Conservation (phyloP, 2,113 vertebrate species). For the Apistogramma diplotaenia region DNA sequence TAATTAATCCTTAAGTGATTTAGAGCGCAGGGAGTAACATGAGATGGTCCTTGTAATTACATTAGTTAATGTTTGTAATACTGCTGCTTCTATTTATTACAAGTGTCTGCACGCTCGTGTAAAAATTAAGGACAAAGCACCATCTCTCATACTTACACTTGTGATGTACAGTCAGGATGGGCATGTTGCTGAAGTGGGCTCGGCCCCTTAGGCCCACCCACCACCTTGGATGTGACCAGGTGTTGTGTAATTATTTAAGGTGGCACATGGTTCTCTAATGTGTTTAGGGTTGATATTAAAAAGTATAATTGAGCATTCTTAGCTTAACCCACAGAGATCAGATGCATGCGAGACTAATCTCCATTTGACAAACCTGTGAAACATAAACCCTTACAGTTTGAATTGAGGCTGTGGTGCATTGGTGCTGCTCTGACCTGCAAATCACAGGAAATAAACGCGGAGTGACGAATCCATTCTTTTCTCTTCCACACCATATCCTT, state of each 20-base stretch:
- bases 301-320: not conserved
- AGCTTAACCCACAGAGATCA: not conserved
- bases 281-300: constrained; percentile 7
- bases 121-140: no score
- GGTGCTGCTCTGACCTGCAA: constrained; percentile 41
- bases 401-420: constrained; percentile 72
- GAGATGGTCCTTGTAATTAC: no score
- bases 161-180: no score
- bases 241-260: constrained; percentile 33
- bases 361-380: not conserved
- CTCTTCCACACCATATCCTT: constrained; percentile 28
- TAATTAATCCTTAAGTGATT: not conserved
- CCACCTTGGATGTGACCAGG: no score
- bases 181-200: no score
- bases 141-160: no score
- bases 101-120: no score
- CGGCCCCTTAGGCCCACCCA: no score
- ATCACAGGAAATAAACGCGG: constrained; percentile 54
- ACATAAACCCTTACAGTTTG: constrained; percentile 20
- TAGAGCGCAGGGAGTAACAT: no score
- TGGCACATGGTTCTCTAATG: constrained; percentile 15
- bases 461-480: constrained; percentile 62
- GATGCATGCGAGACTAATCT: not conserved
- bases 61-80: no score
- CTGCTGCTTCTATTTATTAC: no score